These are phyloP conservation scores for Trialeurodes vaporariorum DNA, from an alignment of 1,140 invertebrate genomes.

Conservation along the genomic window DNA sequence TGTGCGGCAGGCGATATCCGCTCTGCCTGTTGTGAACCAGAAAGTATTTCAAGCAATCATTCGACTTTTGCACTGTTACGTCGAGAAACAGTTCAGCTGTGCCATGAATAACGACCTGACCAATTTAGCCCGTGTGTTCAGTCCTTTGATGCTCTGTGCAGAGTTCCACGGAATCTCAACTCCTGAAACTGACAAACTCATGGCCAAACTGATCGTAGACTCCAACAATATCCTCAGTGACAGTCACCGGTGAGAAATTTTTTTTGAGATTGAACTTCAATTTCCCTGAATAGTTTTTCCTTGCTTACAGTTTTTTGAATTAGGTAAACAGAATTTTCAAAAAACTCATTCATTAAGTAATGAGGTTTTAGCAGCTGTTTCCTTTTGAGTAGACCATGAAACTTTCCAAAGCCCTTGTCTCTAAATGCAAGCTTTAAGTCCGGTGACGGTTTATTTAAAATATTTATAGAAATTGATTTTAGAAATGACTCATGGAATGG, in stretches of 20 bases:
- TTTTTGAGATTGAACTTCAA: no score
- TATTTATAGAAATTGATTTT: no score
- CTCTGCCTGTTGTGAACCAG: constrained; percentile 33
- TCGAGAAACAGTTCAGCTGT: background rate
- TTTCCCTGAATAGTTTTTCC: no score
- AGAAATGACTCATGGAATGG: no score
- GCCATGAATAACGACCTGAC: constrained; percentile 2
- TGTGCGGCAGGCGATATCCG: constrained; percentile 21
- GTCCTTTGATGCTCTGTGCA: constrained; percentile 16
- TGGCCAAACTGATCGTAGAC: constrained; percentile 15
- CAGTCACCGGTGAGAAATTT: constrained; percentile 10
- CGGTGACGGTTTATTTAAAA: no score
- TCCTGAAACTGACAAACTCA: constrained; percentile 14
- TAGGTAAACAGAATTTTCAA: no score
- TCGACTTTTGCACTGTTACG: constrained; percentile 35
- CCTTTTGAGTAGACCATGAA: no score
- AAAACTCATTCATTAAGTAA: no score
- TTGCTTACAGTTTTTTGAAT: no score
- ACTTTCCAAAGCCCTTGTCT: no score
- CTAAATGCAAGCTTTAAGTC: no score
- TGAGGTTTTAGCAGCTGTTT: no score
- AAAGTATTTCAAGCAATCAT: constrained; percentile 34
- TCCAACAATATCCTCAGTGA: constrained; percentile 20
- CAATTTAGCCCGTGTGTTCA: constrained; percentile 18
- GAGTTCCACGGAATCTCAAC: constrained; percentile 10